Evolutionary conservation across 2,113 vertebrate species (phyloP).

Genomic region (Regulus satrapa): DNA sequence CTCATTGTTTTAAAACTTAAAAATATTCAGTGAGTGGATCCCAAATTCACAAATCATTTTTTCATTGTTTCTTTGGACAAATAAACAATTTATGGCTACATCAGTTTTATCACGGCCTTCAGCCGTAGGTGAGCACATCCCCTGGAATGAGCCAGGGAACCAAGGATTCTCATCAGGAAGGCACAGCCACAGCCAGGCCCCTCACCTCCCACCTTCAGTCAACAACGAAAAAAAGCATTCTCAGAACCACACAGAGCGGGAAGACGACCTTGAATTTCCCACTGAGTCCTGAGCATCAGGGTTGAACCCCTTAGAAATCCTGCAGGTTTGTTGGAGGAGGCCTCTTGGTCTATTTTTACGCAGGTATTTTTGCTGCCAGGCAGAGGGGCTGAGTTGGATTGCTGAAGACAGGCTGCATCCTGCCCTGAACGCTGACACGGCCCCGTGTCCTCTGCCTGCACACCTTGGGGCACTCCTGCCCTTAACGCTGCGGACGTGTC

Average conservation of each 20-base stretch:
- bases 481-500: neutral
- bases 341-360: neutral
- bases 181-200: neutral
- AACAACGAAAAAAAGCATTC: accelerated
- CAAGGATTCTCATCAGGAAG: neutral
- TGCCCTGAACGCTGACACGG: neutral
- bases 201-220: neutral
- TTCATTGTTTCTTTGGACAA: neutral
- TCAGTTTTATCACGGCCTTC: neutral
- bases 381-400: neutral
- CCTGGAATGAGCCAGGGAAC: neutral
- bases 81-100: neutral
- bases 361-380: neutral
- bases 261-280: neutral
- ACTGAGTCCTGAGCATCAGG: neutral
- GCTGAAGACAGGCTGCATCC: neutral
- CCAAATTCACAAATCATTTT: neutral
- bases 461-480: neutral
- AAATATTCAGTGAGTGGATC: neutral
- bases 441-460: neutral
- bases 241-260: neutral
- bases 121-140: neutral
- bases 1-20: neutral
- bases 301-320: neutral
- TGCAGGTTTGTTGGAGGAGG: neutral